A percentile compares a stretch with the other conserved stretches of the same genome.
Conservation (phyloP, 2,797 vertebrate genomes). For the Mycteria americana region DNA sequence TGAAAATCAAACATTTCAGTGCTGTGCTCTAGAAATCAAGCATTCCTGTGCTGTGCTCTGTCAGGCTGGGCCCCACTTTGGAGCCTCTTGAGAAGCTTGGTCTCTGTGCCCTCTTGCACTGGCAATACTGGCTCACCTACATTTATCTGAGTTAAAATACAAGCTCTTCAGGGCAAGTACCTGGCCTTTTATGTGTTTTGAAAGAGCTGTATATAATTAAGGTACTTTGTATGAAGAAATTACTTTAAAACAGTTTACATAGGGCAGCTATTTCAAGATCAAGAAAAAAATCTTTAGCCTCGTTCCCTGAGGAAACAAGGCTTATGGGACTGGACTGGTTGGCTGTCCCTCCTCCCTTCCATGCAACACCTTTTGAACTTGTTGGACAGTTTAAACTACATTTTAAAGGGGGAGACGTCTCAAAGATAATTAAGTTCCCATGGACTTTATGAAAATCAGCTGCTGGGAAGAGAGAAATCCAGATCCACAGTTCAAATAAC, state of each 20-base stretch:
- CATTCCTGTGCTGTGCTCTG: neutral
- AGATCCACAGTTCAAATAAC: constrained; percentile 34
- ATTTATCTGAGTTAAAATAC: constrained; percentile 64
- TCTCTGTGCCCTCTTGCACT: constrained; percentile 43
- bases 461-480: constrained; percentile 52
- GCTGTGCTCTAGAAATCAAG: neutral
- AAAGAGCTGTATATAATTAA: constrained; percentile 63
- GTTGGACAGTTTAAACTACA: constrained; percentile 34
- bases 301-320: constrained; percentile 40
- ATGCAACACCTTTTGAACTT: constrained; percentile 58
- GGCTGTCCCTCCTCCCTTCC: constrained; percentile 50
- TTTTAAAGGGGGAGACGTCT: constrained; percentile 56
- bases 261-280: constrained; percentile 66
- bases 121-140: constrained; percentile 51
- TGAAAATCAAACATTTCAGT: neutral
- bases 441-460: constrained; percentile 57
- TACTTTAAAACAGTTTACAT: constrained; percentile 62
- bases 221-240: constrained; percentile 65
- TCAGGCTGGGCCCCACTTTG: neutral
- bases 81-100: neutral
- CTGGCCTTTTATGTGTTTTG: constrained; percentile 64
- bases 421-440: constrained; percentile 66
- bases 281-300: constrained; percentile 62
- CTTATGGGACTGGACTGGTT: constrained; percentile 53
- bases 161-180: constrained; percentile 61